A percentile compares a stretch with the other conserved stretches of the same genome.
Evolutionary conservation across 2,113 vertebrate species (phyloP).

Genomic region (Dendropsophus ebraccatus): DNA sequence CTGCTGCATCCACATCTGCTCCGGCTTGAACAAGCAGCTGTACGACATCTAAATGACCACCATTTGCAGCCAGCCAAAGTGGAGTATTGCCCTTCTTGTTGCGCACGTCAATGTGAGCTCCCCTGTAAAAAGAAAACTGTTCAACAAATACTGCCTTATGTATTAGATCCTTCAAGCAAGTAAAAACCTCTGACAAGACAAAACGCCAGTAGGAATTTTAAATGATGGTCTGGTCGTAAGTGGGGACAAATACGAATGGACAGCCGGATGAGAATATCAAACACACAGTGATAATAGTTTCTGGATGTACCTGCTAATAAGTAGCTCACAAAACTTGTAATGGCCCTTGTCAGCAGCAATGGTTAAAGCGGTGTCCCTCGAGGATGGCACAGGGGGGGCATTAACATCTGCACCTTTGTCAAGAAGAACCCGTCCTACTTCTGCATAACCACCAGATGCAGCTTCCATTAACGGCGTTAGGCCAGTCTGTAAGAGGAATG

Average conservation of each 20-base stretch:
- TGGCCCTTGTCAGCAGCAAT: slow-evolving; percentile 99
- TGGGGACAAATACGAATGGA: background rate
- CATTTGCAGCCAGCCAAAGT: slow-evolving; percentile 95
- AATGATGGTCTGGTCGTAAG: background rate
- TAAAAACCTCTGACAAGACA: background rate
- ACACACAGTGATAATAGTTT: background rate
- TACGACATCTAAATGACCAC: slow-evolving; percentile 96
- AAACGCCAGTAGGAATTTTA: background rate
- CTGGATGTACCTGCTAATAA: slow-evolving; percentile 88
- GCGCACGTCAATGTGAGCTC: slow-evolving; percentile 96
- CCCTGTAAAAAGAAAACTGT: slow-evolving; percentile 73
- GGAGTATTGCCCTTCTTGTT: slow-evolving; percentile 99
- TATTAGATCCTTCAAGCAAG: background rate
- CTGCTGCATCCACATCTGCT: slow-evolving; percentile 96
- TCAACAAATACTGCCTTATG: background rate
- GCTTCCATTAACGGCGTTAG: slow-evolving; percentile 98
- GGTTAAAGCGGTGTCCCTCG: slow-evolving; percentile 96
- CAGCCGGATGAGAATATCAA: background rate
- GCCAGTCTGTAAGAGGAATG: slow-evolving; percentile 80
- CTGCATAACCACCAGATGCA: slow-evolving; percentile 96
- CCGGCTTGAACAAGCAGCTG: slow-evolving; percentile 94
- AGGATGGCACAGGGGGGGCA: slow-evolving; percentile 95
- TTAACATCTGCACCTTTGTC: slow-evolving; percentile 99
- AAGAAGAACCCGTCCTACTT: slow-evolving; percentile 94
- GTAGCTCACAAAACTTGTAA: slow-evolving; percentile 99